These are phyloP conservation scores for Ceratotherium simum DNA, from an alignment of 2,113 vertebrate genomes.

Conservation along the genomic window DNA sequence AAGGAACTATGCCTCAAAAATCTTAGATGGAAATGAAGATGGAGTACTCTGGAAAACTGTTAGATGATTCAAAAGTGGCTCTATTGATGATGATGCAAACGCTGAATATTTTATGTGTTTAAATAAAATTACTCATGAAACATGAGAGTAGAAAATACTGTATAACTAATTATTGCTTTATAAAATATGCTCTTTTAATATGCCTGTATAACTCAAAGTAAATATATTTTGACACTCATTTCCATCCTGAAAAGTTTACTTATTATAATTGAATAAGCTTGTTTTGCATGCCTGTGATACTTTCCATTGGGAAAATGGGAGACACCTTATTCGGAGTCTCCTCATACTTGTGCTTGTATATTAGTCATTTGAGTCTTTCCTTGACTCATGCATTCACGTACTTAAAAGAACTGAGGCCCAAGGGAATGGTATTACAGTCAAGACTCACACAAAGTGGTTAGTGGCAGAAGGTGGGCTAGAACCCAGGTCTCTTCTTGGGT, in stretches of 20 bases:
- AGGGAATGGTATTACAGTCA: neutral
- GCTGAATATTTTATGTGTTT: neutral
- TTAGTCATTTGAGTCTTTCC: neutral
- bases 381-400: neutral
- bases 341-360: neutral
- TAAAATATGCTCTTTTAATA: constrained; percentile 3
- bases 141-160: neutral
- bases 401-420: neutral
- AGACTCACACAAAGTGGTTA: neutral
- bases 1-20: neutral
- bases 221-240: neutral
- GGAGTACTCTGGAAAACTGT: neutral
- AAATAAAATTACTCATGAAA: constrained; percentile 32
- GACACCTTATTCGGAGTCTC: neutral
- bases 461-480: neutral
- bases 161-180: neutral
- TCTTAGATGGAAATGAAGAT: neutral
- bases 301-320: neutral
- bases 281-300: neutral
- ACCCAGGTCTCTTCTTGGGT: neutral
- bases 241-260: neutral
- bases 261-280: neutral
- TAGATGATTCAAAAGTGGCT: neutral
- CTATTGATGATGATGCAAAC: neutral
- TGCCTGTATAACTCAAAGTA: neutral